Evolutionary conservation across 2,113 vertebrate genomes (phyloP), one percentile per base, ranked within the genome.

Genomic region (Sinocyclocheilus rhinocerous): DNA sequence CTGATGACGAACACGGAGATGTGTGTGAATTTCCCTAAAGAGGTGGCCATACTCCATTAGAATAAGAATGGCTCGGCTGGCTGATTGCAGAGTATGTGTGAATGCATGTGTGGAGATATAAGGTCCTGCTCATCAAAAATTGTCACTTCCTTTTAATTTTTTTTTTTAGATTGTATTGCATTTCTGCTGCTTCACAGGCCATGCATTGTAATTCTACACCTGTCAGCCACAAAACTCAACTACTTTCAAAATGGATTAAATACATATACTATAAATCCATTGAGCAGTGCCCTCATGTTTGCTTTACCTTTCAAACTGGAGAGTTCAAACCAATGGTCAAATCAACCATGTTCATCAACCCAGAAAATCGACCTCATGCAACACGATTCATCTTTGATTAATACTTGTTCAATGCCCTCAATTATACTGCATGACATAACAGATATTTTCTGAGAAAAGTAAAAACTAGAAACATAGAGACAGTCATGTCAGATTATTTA

Each of bases 21-120:
- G 45, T 69, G 79, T 81, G 61, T 50, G 79, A 67, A 57, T 65
- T 81, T 67, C 39, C 79, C 59, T 50, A 29, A 82, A 69, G 80
- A 82, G 36, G n/a, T 73, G 81, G 81, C 50, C 13, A 36, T 36
- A 50, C 26, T 73, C 65, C 50, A 72, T 83, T 18, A 72, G 48
- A 72, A 83, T 72, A 29, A 73, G 67, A 73, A 72, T 73, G 20
- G 29, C 29, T 83, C 15, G 1, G 24, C 29, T 52, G 81, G 20
- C 67, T 55, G 65, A 72, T 83, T 48, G 15, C 18, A 36, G 65
- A 12, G 39, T 69, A 50, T 81, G 26, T 59, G 18, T 50, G 39
- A 63, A 61, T 12, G 72, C 22, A 7, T 75, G 75, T 52, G 48
- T 29, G 24, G 42, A 76, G 75, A 76, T 29, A 29, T 52, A 16